Evolutionary conservation across 2,113 vertebrate species (phyloP).

Genomic region (Mus pahari): DNA sequence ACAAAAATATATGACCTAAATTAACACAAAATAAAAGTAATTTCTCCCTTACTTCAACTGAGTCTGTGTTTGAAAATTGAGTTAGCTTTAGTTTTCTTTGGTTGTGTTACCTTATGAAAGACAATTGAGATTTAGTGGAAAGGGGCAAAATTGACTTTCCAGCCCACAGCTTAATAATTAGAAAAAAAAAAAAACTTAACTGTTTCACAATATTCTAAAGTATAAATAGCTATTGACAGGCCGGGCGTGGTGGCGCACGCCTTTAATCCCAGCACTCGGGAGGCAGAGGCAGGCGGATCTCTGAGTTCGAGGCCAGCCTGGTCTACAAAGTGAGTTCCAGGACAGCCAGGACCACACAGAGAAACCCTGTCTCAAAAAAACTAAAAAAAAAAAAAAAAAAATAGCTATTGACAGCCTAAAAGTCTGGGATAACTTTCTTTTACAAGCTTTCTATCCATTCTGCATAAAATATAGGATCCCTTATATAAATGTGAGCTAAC

Average conservation of each 20-base stretch:
- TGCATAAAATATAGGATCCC: not conserved
- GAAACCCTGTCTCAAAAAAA: too few relatives aligned
- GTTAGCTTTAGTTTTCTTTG: not conserved
- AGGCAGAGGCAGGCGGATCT: too few relatives aligned
- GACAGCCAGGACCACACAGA: too few relatives aligned
- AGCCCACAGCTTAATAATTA: slow-evolving; percentile 3
- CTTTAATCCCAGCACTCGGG: too few relatives aligned
- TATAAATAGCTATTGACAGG: not conserved
- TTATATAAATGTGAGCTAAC: slow-evolving; percentile 54
- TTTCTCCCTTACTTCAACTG: not conserved
- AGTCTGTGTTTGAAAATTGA: not conserved
- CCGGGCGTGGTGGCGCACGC: too few relatives aligned
- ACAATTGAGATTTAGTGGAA: not conserved
- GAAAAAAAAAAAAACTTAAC: slow-evolving; percentile 23
- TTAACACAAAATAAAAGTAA: not conserved
- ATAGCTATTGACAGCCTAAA: not conserved
- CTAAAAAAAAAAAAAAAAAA: not conserved
- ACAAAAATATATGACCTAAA: not conserved
- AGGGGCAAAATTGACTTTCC: slow-evolving; percentile 8
- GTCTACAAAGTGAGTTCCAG: too few relatives aligned
- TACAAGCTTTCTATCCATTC: not conserved
- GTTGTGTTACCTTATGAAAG: not conserved
- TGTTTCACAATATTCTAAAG: slow-evolving; percentile 34
- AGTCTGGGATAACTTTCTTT: not conserved
- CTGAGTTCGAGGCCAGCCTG: too few relatives aligned